phyloP scores from a whole-genome alignment of 2,113 vertebrate species.

The Coturnix japonica region DNA sequence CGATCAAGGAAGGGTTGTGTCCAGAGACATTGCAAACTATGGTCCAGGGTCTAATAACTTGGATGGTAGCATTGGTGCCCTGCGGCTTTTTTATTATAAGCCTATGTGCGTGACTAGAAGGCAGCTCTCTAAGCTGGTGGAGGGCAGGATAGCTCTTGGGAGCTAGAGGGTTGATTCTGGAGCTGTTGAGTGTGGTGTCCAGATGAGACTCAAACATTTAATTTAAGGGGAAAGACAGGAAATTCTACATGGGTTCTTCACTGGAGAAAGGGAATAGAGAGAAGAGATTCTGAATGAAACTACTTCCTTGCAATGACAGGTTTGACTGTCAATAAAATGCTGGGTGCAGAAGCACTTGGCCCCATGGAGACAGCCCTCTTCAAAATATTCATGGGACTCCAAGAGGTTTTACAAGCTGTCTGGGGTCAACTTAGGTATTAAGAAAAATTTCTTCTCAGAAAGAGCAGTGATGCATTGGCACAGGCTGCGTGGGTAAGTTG shows the following conservation, averaged over 20 bases:
- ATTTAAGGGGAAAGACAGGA: background rate
- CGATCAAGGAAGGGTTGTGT: background rate
- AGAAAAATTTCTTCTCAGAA: too few relatives aligned
- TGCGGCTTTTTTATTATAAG: background rate
- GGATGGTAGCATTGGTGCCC: background rate
- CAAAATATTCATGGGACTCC: background rate
- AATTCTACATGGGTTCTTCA: background rate
- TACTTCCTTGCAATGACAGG: background rate
- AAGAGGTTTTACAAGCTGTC: background rate
- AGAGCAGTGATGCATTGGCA: too few relatives aligned
- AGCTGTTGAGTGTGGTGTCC: background rate
- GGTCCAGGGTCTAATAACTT: background rate
- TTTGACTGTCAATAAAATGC: background rate
- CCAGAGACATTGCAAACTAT: background rate
- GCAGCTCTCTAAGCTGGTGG: background rate
- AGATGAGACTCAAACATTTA: background rate
- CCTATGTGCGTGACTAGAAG: background rate
- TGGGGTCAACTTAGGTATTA: too few relatives aligned
- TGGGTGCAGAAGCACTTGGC: background rate
- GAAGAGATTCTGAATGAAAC: background rate
- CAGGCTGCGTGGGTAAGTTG: too few relatives aligned
- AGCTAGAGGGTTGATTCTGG: background rate
- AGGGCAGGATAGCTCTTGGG: background rate
- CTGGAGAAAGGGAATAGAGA: background rate
- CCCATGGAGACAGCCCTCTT: background rate